A percentile compares a stretch with the other conserved stretches of the same genome.
These are phyloP conservation scores for Sinopyrophorus schimmeli DNA, from an alignment of 2,888 invertebrate species.

Conservation along the genomic window DNA sequence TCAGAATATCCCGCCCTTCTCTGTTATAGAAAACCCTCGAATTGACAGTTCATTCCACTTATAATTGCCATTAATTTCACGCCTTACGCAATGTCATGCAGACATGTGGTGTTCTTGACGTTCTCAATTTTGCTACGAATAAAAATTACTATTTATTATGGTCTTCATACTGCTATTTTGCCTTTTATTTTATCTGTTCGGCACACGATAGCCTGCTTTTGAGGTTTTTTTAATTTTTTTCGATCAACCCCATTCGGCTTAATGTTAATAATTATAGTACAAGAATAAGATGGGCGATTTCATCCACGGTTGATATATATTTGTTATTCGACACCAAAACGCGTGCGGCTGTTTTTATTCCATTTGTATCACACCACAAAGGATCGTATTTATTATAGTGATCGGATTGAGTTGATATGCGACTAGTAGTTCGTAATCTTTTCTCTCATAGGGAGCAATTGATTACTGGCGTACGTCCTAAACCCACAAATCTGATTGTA, in stretches of 20 bases:
- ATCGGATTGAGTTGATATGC: constrained; percentile 47
- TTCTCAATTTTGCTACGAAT: constrained; percentile 7
- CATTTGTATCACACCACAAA: constrained; percentile 52
- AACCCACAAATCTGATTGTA: constrained; percentile 42
- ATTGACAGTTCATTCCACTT: constrained; percentile 53
- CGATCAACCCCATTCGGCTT: constrained; percentile 16
- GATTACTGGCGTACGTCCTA: constrained; percentile 38
- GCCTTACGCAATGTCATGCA: constrained; percentile 48
- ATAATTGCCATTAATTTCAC: constrained; percentile 55
- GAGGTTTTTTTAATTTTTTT: too few relatives aligned
- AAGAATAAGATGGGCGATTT: constrained; percentile 32
- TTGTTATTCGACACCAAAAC: constrained; percentile 51
- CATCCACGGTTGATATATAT: constrained; percentile 36
- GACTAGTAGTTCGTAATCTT: constrained; percentile 40
- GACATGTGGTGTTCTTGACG: constrained; percentile 25
- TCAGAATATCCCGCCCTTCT: constrained; percentile 48
- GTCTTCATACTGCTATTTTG: constrained; percentile 8
- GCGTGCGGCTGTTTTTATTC: constrained; percentile 54
- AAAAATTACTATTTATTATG: constrained; percentile 1
- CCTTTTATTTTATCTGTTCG: too few relatives aligned
- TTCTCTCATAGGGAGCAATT: constrained; percentile 38
- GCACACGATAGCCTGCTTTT: too few relatives aligned
- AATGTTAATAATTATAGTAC: constrained; percentile 34
- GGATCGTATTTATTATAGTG: constrained; percentile 46
- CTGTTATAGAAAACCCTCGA: constrained; percentile 50